Evolutionary conservation across 2,113 vertebrate species (phyloP), one percentile per base, ranked within the genome.

Genomic region (Dicrurus megarhynchus): DNA sequence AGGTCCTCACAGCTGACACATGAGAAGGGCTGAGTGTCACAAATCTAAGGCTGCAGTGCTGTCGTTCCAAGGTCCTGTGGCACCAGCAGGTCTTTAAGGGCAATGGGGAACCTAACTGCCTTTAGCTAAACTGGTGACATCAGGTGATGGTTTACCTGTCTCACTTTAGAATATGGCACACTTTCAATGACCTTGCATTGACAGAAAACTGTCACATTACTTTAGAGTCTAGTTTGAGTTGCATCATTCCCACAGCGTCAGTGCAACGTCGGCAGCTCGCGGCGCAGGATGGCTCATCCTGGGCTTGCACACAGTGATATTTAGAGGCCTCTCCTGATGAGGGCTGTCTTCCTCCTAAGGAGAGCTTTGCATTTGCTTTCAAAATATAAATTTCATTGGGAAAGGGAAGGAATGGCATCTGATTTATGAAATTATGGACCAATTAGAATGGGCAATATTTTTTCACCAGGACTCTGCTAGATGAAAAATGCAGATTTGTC

Each of bases 221-320:
- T 83, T 64, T 77, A 76, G 87, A 44, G 17, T 68, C 55, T 49
- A 9, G 8, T 44, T 55, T 22, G 80, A 60, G 42, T 53, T 89
- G n/a, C 55, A n/a, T 47, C 32, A 37, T 73, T 83, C 41, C 67
- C 1, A 0, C 22, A 21, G 12, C 27, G 41, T 41, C 44, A 19
- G 5, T 47, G 67, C 27, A 24, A 59, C 1, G 1, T 42, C 0
- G 0, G 27, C 4, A 56, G 49, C 79, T 83, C 5, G 0, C 0
- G 0, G 21, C 32, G 17, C 55, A n/a, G 53, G 59, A 27, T 3
- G 0, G 28, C 42, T 55, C 21, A 14, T 42, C 52, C 73, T 63
- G 60, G 30, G 7, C 68, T 67, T 82, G 73, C 60, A 27, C 9
- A 2, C 2, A 9, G 44, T 3, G 2, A 12, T 46, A 32, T 46